phyloP scores from a whole-genome alignment of 2,888 invertebrate species.

The Standfussiana lucernea region DNA sequence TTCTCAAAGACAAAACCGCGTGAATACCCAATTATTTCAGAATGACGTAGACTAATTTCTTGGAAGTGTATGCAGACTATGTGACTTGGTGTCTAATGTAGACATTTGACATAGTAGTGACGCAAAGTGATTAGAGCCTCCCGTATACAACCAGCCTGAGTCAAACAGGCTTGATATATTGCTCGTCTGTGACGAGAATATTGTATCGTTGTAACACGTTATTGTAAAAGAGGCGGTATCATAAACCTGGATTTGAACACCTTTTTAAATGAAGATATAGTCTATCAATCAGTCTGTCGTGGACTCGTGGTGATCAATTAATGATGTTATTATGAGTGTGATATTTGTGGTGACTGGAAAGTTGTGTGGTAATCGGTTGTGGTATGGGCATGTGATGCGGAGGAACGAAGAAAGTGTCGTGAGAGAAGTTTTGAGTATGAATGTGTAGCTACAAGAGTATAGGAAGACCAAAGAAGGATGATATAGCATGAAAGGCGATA shows the following conservation, averaged over 20 bases:
- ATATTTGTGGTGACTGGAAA: not conserved
- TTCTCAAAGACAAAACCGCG: not conserved
- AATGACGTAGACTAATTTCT: slow-evolving; percentile 40
- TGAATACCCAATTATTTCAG: not conserved
- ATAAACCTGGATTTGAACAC: not conserved
- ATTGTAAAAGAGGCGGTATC: not conserved
- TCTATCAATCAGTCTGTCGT: not conserved
- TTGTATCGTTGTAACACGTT: slow-evolving; percentile 7
- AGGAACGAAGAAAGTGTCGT: not conserved
- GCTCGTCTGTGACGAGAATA: slow-evolving; percentile 21
- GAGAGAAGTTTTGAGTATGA: not conserved
- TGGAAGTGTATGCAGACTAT: slow-evolving; percentile 31
- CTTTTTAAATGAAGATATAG: not conserved
- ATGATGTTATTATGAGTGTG: not conserved
- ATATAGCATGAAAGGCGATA: not conserved
- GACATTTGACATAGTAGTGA: slow-evolving; percentile 43
- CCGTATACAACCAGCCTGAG: slow-evolving; percentile 37
- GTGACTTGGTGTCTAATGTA: slow-evolving; percentile 55
- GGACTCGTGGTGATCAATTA: not conserved
- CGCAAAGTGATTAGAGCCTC: slow-evolving; percentile 60
- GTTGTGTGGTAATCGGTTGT: not conserved
- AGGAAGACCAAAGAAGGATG: not conserved
- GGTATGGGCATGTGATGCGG: too few species aligned
- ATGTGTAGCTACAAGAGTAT: not conserved
- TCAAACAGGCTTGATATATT: slow-evolving; percentile 53